phyloP scores from a whole-genome alignment of 2,888 invertebrate genomes.

The Tanypteryx hageni region DNA sequence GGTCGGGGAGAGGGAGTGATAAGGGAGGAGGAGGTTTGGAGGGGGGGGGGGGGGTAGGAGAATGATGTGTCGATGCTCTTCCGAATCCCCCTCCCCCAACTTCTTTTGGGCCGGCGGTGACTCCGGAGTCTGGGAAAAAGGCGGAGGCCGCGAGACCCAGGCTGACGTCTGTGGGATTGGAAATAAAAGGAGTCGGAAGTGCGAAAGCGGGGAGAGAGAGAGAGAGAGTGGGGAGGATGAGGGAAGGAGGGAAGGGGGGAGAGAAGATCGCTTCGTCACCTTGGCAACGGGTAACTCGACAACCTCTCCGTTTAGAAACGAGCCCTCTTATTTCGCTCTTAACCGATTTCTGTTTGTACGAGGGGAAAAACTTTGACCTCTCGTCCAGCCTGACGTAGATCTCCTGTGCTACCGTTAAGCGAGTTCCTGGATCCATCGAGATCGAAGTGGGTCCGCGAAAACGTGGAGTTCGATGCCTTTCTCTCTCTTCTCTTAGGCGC shows the following conservation, averaged over 20 bases:
- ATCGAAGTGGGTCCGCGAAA: too few species aligned
- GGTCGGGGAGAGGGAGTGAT: neutral
- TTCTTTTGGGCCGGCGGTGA: neutral
- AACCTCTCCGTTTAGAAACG: neutral
- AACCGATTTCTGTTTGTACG: too few species aligned
- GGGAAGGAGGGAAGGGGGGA: too few species aligned
- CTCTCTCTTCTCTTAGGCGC: neutral
- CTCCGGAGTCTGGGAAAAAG: slow-evolving; percentile 34
- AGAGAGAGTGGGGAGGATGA: too few species aligned
- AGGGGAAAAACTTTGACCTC: neutral
- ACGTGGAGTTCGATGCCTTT: neutral
- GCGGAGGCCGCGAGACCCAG: neutral
- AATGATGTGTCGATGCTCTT: neutral
- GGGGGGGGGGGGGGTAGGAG: neutral
- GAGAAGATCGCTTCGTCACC: neutral
- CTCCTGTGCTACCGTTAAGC: too few species aligned
- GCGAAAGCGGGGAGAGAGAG: too few species aligned
- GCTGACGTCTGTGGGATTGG: neutral
- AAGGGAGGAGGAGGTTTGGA: neutral
- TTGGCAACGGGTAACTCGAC: neutral
- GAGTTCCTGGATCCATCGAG: too few species aligned
- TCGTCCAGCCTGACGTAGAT: too few species aligned
- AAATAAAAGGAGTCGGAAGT: neutral
- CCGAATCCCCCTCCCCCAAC: neutral
- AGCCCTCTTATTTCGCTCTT: too few species aligned